Evolutionary conservation across 1,140 invertebrate species (phyloP).

Genomic region (Wasmannia auropunctata): DNA sequence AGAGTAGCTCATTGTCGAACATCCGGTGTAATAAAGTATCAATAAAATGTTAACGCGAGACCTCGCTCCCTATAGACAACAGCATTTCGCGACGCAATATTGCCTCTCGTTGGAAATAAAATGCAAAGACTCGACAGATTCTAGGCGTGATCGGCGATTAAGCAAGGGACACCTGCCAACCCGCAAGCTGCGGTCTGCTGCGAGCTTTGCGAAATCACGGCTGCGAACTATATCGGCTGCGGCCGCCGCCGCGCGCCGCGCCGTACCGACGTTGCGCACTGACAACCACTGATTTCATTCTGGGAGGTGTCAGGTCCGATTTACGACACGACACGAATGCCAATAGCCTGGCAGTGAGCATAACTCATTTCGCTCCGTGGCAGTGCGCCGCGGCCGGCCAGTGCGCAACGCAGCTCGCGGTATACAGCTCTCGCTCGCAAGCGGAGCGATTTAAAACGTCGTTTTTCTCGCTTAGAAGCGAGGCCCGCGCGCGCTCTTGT

Average conservation of each 20-base stretch:
- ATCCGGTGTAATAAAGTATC: neutral
- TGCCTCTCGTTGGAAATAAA: slow-evolving; percentile 9
- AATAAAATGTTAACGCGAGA: neutral
- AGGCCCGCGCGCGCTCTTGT: slow-evolving; percentile 16
- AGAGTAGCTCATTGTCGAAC: neutral
- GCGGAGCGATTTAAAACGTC: slow-evolving; percentile 53
- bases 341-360: slow-evolving; percentile 77
- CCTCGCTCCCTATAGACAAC: neutral
- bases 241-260: too few relatives aligned
- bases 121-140: neutral
- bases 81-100: slow-evolving; percentile 21
- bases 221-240: slow-evolving; percentile 54
- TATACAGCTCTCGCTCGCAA: slow-evolving; percentile 25
- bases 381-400: neutral
- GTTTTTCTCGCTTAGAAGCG: slow-evolving; percentile 56
- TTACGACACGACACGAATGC: slow-evolving; percentile 79
- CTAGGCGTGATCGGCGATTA: slow-evolving; percentile 49
- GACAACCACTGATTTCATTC: slow-evolving; percentile 82
- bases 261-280: slow-evolving; percentile 47
- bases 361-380: slow-evolving; percentile 73
- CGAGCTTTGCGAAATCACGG: slow-evolving; percentile 61
- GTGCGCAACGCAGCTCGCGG: slow-evolving; percentile 16
- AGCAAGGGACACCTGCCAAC: slow-evolving; percentile 67
- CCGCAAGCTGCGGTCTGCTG: slow-evolving; percentile 21
- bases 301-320: slow-evolving; percentile 76